Percentiles rank a stretch among this genome's conserved stretches.
Conservation (phyloP, 2,113 vertebrate species). For the Hemiprocne comata region DNA sequence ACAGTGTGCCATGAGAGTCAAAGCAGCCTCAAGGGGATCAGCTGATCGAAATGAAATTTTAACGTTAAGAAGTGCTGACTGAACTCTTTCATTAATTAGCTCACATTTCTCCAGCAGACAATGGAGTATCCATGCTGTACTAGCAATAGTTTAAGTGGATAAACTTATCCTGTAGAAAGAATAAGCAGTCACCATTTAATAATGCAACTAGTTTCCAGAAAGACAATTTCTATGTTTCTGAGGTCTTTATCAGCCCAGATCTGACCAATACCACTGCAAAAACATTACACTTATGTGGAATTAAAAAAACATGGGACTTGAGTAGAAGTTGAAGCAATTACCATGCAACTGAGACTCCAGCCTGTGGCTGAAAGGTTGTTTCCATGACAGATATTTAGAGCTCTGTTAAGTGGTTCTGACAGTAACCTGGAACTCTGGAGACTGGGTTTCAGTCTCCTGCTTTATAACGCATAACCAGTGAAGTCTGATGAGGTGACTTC, state of each 20-base stretch:
- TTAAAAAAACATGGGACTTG: background rate
- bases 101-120: background rate
- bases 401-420: background rate
- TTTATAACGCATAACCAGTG: background rate
- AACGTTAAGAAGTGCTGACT: constrained; percentile 21
- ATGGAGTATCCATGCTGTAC: background rate
- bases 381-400: background rate
- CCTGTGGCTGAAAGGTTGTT: background rate
- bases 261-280: background rate
- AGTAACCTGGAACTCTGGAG: background rate
- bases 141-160: background rate
- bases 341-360: background rate
- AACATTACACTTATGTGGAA: background rate
- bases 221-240: background rate
- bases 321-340: background rate
- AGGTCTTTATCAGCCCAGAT: background rate
- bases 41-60: constrained; percentile 26
- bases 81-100: constrained; percentile 14
- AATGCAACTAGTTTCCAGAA: background rate
- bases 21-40: constrained; percentile 1
- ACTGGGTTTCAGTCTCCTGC: background rate
- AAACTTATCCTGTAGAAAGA: background rate
- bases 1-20: background rate
- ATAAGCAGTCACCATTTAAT: background rate
- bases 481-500: background rate